Base-by-base conservation (phyloP, 64 coral and sea anemone genomes). In the Montipora cactus region DNA sequence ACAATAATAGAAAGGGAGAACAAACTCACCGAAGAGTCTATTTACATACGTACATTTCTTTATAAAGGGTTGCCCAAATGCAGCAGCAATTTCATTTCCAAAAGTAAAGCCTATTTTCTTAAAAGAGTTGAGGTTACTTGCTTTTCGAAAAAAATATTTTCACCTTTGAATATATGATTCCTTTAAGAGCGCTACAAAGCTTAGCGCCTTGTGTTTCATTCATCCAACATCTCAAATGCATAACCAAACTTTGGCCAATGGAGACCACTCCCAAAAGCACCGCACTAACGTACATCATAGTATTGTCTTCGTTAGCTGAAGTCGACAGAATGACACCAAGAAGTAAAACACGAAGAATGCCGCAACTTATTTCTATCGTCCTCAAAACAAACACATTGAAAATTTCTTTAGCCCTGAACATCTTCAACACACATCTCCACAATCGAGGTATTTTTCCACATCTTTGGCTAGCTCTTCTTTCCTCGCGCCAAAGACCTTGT, bases 401-500 rank as follows among this genome's bases (percentile, higher is more conserved):
- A 76, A 76, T 46, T 37, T 76, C 74, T 15, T 4, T 47, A 5
- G 10, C 7, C 10, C 5, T 28, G 4, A 76, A 37, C 74, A 76
- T 11, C 16, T 45, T 76, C 8, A 45, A 45, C 12, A 76, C 28
- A 76, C 74, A 46, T 76, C 14, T 76, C 74, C 74, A 76, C 4
- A 76, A 15, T 45, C 12, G 28, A 47, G 74, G 74, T 47, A 11
- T 76, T 45, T 76, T 76, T 47, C 74, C 74, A 20, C 16, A 21
- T 9, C 0, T 55, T 8, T 25, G 9, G 19, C 50, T 21, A 16
- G 11, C 44, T 15, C 16, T 15, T 46, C 11, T 45, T 14, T 76
- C 25, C 5, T 76, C 74, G 46, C 11, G 28, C 89, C 89, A 91
- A 12, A 64, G 28, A 52, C 51, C 64, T 57, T 67, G 49, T 21